Evolutionary conservation across 2,113 vertebrate species (phyloP).

Genomic region (Felis chaus): DNA sequence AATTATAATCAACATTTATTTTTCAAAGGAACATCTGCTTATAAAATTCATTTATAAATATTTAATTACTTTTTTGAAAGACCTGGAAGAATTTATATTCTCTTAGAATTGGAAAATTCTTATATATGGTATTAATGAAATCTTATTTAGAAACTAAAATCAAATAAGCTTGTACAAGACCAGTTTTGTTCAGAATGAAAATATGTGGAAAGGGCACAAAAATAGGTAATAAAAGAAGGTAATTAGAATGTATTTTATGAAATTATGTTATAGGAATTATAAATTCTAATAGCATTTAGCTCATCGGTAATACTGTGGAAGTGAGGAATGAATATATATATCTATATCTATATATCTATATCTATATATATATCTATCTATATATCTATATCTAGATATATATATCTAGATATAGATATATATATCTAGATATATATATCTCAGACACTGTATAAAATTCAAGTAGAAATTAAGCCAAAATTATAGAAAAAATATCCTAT

Average conservation of each 20-base stretch:
- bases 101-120: slow-evolving; percentile 4
- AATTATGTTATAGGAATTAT: not conserved
- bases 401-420: not conserved
- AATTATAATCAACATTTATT: not conserved
- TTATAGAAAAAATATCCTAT: not conserved
- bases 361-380: not conserved
- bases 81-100: not conserved
- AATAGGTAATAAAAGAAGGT: not conserved
- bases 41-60: slow-evolving; percentile 30
- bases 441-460: not conserved
- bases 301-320: not conserved
- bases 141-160: slow-evolving; percentile 40
- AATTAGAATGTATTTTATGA: not conserved
- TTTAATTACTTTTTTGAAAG: not conserved
- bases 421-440: not conserved
- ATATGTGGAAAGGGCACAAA: not conserved
- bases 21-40: not conserved
- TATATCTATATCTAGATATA: not conserved
- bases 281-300: not conserved
- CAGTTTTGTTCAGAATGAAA: not conserved
- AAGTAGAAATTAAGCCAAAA: not conserved
- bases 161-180: not conserved
- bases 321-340: not conserved
- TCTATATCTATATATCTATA: not conserved
- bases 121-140: not conserved